A percentile compares a stretch with the other conserved stretches of the same genome.
phyloP scores from a whole-genome alignment of 2,113 vertebrate genomes.

The Cheirogaleus medius region DNA sequence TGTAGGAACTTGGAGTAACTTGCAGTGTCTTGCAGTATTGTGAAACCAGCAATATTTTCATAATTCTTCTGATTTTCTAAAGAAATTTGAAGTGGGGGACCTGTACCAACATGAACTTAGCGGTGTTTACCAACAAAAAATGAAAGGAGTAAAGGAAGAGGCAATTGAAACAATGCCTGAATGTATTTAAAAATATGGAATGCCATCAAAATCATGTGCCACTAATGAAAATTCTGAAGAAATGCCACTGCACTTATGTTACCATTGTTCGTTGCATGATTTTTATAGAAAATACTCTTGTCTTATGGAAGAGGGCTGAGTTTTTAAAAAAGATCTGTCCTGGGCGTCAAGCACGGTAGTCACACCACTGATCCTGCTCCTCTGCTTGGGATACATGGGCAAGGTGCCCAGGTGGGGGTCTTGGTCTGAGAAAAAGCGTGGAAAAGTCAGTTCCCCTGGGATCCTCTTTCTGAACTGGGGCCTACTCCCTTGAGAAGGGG shows the following conservation, averaged over 20 bases:
- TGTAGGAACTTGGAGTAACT: not conserved
- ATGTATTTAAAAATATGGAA: not conserved
- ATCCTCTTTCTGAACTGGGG: not conserved
- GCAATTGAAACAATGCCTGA: not conserved
- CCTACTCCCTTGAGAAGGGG: not conserved
- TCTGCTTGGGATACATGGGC: not conserved
- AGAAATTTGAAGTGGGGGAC: not conserved
- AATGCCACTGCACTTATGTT: not conserved
- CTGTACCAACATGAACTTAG: not conserved
- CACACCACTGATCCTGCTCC: not conserved
- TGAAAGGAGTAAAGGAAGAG: not conserved
- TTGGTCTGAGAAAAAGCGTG: too few relatives aligned
- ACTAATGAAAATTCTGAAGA: not conserved
- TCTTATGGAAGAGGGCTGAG: not conserved
- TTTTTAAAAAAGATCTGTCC: not conserved
- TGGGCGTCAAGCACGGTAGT: not conserved
- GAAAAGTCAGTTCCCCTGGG: not conserved
- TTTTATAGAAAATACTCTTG: not conserved
- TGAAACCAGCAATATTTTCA: not conserved
- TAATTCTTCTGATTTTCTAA: not conserved
- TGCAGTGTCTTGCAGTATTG: not conserved
- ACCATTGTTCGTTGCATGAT: not conserved
- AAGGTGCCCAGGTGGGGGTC: not conserved
- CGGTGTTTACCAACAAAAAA: not conserved
- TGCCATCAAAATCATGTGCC: not conserved